Evolutionary conservation across 2,797 vertebrate genomes (phyloP).

Genomic region (Molothrus aeneus): DNA sequence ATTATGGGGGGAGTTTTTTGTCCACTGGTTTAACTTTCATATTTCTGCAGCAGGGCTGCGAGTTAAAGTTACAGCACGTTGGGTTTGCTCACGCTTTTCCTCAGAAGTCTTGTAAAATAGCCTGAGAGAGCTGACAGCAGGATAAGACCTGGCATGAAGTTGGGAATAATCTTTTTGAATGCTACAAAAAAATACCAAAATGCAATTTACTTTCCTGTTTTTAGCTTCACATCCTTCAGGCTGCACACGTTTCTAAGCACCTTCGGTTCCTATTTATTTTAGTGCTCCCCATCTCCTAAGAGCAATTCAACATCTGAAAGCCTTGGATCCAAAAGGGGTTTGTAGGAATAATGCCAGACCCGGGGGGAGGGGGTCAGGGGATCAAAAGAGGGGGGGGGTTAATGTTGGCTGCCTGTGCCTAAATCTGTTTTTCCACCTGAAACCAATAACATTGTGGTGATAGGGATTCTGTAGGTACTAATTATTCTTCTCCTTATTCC

Average conservation of each 20-base stretch:
- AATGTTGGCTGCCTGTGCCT: constrained; percentile 15
- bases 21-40: constrained; percentile 16
- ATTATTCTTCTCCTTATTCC: background rate
- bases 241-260: background rate
- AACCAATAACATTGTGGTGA: background rate
- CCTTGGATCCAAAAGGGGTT: constrained; percentile 31
- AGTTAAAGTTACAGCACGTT: constrained; percentile 28
- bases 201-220: background rate
- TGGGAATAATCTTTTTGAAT: background rate
- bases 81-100: background rate
- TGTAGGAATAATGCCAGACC: constrained; percentile 26
- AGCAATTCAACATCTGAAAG: constrained; percentile 41
- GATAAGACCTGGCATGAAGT: constrained; percentile 7
- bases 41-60: constrained; percentile 22
- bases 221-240: background rate
- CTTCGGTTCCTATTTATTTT: constrained; percentile 38
- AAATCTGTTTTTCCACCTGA: constrained; percentile 16
- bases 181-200: background rate
- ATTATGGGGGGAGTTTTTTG: background rate
- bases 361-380: constrained; percentile 3
- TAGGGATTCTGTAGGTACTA: constrained; percentile 17
- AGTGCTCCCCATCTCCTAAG: constrained; percentile 38
- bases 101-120: constrained; percentile 17
- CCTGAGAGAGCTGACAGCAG: constrained; percentile 37
- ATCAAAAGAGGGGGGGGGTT: background rate